Base-by-base conservation (phyloP, 2,797 vertebrate species). In the Chaetophractus vellerosus region DNA sequence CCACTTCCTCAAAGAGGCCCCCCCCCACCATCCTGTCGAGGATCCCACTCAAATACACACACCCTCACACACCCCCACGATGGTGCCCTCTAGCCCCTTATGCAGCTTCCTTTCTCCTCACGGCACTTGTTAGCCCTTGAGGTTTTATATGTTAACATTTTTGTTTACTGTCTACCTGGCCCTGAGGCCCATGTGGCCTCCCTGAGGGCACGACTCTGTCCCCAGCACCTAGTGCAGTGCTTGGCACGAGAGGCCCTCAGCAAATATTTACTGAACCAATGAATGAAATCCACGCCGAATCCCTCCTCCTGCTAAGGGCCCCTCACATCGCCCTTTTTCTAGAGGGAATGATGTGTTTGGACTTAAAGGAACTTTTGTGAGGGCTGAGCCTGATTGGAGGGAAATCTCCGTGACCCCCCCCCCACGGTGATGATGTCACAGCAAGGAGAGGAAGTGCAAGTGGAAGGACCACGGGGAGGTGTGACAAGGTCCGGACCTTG, bases 1-100 rank as follows among this genome's bases (percentile, higher is more conserved):
- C 75, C 84, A 36, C 78, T 71, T 84, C 36, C 68, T 36, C 71
- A 84, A 68, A 79, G 16, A 86, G 76, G 59, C 28, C 78, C 14
- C 48, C 88, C 71, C 36, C 28, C 38, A 68, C 26, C 11, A 26
- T 10, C n/a, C 80, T 45, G 23, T 74, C 7, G 7, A 68, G 61
- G 74, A 2, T 9, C 66, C 26, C 38, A 3, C 38, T 4, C 1
- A 1, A 50, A 64, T 52, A 18, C 15, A 26, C 28, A 1, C 38
- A 80, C 21, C 10, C 61, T 31, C 57, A 38, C 78, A 26, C 14
- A 3, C 45, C n/a, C 21, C 36, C 36, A 1, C 9, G 26, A 4
- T 0, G 21, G 69, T n/a, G 0, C 59, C 28, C 15, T 31, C 33
- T 33, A 5, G 26, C 36, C 52, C 12, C 50, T 28, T 18, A 0